Conservation (phyloP, 2,888 invertebrate species). For the Phaedon cochleariae region DNA sequence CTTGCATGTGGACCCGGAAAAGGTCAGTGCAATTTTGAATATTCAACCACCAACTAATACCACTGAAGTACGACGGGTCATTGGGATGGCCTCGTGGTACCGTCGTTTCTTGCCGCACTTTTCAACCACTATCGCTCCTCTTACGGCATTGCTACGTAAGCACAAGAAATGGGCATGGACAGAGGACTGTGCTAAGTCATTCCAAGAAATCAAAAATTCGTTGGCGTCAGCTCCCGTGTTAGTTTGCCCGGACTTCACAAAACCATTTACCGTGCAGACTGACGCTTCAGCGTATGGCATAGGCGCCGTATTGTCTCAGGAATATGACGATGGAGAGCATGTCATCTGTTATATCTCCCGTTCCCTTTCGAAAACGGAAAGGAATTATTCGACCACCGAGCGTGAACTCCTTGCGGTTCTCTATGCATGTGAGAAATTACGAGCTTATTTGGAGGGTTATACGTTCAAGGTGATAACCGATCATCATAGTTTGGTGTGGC, state of each 20-base stretch:
- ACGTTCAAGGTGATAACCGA: conserved; percentile 36
- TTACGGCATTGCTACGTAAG: conserved; percentile 28
- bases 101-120: conserved; percentile 36
- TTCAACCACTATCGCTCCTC: conserved; percentile 26
- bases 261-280: conserved; percentile 37
- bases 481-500: conserved; percentile 23
- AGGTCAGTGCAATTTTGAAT: conserved; percentile 16
- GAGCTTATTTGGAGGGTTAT: conserved; percentile 31
- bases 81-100: conserved; percentile 25
- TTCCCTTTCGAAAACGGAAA: conserved; percentile 22
- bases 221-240: conserved; percentile 28
- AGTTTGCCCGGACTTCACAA: conserved; percentile 28
- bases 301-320: conserved; percentile 36
- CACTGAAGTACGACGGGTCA: conserved; percentile 29
- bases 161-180: too few relatives aligned
- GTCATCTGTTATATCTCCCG: conserved; percentile 29
- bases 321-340: conserved; percentile 19
- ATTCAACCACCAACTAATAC: conserved; percentile 30
- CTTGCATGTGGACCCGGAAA: conserved; percentile 23
- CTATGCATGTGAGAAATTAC: conserved; percentile 31
- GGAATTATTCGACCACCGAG: conserved; percentile 31
- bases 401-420: conserved; percentile 27
- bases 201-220: conserved; percentile 26
- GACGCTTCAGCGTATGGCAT: conserved; percentile 36
- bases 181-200: too few relatives aligned